These are phyloP conservation scores for Phymatocera aterrima DNA, from an alignment of 2,888 invertebrate species.

Conservation along the genomic window DNA sequence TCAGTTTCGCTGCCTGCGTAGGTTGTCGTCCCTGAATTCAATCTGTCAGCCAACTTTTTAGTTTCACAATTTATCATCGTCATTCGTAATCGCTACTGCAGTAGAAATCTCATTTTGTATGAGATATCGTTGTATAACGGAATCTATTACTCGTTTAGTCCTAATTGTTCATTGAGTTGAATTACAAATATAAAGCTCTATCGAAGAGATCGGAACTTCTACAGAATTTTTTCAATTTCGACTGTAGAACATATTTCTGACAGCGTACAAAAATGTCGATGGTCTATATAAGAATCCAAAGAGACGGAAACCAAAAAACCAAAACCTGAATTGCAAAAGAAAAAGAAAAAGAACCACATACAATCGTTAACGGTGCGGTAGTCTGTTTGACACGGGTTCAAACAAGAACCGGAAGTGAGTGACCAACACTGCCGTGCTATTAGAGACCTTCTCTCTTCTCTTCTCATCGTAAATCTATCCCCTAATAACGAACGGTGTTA, in stretches of 20 bases:
- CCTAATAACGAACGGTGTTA: neutral
- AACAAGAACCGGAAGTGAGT: conserved; percentile 23
- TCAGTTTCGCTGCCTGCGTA: conserved; percentile 17
- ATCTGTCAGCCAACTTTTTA: neutral
- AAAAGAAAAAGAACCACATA: neutral
- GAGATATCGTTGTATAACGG: no score
- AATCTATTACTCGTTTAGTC: neutral
- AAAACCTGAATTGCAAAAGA: neutral
- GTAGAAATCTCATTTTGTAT: neutral
- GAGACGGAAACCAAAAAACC: neutral
- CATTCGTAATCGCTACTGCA: neutral
- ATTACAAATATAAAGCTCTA: no score
- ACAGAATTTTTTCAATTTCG: no score
- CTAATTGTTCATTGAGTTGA: no score
- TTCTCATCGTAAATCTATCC: conserved; percentile 15
- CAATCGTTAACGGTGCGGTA: neutral
- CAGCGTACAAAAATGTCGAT: neutral
- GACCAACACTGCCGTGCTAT: conserved; percentile 12
- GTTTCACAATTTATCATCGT: conserved; percentile 1
- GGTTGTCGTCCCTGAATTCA: conserved; percentile 8
- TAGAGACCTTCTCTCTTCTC: conserved; percentile 9
- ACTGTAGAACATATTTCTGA: no score
- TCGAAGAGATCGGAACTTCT: no score
- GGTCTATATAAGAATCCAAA: neutral
- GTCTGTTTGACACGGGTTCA: conserved; percentile 5